Percentiles rank a stretch among this genome's conserved stretches.
These are phyloP conservation scores for Papilio elwesi DNA, from an alignment of 2,888 invertebrate genomes.

Conservation along the genomic window DNA sequence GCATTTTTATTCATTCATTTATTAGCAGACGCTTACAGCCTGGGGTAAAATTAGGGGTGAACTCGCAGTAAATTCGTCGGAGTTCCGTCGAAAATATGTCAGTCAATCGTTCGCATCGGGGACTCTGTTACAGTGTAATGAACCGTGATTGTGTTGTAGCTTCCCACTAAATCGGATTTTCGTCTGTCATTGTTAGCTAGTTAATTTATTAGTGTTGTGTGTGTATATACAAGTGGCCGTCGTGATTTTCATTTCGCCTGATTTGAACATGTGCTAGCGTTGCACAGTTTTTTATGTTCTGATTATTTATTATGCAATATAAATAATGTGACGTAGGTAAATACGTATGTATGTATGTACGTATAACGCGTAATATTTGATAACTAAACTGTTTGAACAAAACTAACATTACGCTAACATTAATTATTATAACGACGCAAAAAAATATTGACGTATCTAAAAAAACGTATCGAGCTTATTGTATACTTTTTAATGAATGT, in stretches of 20 bases:
- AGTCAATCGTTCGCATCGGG: constrained; percentile 53
- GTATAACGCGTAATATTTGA: too few species aligned
- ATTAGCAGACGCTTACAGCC: constrained; percentile 53
- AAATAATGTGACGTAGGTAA: background rate
- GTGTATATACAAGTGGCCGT: constrained; percentile 52
- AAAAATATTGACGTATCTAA: too few species aligned
- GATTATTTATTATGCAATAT: constrained; percentile 14
- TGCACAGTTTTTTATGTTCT: background rate
- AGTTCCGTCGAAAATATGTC: constrained; percentile 63
- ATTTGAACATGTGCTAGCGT: constrained; percentile 15
- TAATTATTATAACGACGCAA: too few species aligned
- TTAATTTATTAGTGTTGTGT: constrained; percentile 58
- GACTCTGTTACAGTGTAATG: constrained; percentile 73
- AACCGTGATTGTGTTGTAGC: constrained; percentile 75
- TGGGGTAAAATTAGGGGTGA: constrained; percentile 51
- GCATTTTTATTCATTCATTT: constrained; percentile 72
- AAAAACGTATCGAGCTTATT: too few species aligned
- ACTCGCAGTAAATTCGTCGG: constrained; percentile 56
- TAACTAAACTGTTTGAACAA: too few species aligned
- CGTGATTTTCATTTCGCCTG: constrained; percentile 45
- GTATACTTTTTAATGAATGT: too few species aligned
- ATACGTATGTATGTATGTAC: too few species aligned
- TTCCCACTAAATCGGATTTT: constrained; percentile 72
- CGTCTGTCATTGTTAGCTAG: constrained; percentile 60
- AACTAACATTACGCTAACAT: too few species aligned